phyloP scores from a whole-genome alignment of 2,113 vertebrate species.

The Tachycineta bicolor region DNA sequence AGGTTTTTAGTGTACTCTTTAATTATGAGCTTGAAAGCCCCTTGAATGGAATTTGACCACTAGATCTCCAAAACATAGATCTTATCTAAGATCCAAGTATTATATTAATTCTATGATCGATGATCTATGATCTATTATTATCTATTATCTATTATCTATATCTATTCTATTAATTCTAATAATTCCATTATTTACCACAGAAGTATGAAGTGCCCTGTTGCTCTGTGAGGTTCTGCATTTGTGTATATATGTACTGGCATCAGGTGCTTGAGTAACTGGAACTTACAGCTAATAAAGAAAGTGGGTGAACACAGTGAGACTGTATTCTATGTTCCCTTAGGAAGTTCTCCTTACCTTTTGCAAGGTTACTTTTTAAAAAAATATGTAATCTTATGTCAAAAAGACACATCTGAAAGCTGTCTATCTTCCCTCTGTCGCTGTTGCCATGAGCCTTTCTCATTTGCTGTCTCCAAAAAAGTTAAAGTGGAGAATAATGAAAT shows the following conservation, averaged over 20 bases:
- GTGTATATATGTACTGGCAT: not conserved
- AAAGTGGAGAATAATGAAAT: not conserved
- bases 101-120: not conserved
- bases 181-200: not conserved
- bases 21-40: not conserved
- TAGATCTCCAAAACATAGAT: not conserved
- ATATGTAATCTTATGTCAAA: not conserved
- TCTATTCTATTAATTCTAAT: not conserved
- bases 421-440: not conserved
- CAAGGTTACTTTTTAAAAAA: not conserved
- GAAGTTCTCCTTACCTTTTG: not conserved
- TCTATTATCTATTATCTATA: not conserved
- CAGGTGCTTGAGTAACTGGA: not conserved
- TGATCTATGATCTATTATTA: not conserved
- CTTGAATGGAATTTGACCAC: not conserved
- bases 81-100: not conserved
- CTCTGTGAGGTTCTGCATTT: not conserved
- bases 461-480: not conserved
- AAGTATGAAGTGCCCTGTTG: not conserved
- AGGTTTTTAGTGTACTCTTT: not conserved
- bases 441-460: not conserved
- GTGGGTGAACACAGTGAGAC: not conserved
- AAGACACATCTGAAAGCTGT: not conserved
- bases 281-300: not conserved
- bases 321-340: not conserved